Evolutionary conservation across 2,888 invertebrate species (phyloP).

Genomic region (Chrysolina americana): DNA sequence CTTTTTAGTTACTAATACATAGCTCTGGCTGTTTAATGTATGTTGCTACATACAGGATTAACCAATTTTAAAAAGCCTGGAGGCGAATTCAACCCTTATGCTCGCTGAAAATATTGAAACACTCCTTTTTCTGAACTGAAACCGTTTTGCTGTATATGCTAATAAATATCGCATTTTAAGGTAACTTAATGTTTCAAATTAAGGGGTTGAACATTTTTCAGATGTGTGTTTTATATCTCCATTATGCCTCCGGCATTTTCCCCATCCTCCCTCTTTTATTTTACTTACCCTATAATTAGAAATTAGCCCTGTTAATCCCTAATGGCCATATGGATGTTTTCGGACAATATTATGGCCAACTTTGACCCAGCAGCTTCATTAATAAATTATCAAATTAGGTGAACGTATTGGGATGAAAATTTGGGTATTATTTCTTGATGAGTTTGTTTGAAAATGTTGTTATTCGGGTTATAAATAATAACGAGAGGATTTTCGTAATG

Average conservation of each 20-base stretch:
- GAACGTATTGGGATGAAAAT: slow-evolving; percentile 45
- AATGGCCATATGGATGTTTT: slow-evolving; percentile 62
- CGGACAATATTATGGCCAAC: slow-evolving; percentile 60
- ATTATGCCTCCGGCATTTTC: slow-evolving; percentile 49
- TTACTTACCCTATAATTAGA: slow-evolving; percentile 64
- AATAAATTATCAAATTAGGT: slow-evolving; percentile 59
- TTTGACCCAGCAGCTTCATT: slow-evolving; percentile 59
- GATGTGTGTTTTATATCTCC: slow-evolving; percentile 56
- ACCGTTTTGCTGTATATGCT: slow-evolving; percentile 45
- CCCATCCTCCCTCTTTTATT: slow-evolving; percentile 60
- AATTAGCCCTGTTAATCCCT: slow-evolving; percentile 64
- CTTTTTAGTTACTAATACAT: slow-evolving; percentile 67
- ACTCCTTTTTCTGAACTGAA: slow-evolving; percentile 62
- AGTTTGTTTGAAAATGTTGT: slow-evolving; percentile 47
- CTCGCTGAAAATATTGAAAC: slow-evolving; percentile 56
- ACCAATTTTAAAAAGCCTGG: slow-evolving; percentile 63
- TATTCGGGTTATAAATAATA: slow-evolving; percentile 39
- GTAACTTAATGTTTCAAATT: slow-evolving; percentile 66
- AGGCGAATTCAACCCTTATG: slow-evolving; percentile 61
- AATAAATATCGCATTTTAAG: slow-evolving; percentile 68
- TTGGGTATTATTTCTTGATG: slow-evolving; percentile 51
- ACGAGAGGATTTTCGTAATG: slow-evolving; percentile 39
- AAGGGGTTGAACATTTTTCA: slow-evolving; percentile 66
- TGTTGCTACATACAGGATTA: slow-evolving; percentile 65
- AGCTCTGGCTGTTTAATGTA: slow-evolving; percentile 62